These are phyloP conservation scores for Leptinotarsa lineolata DNA, from an alignment of 1,140 invertebrate species.

Conservation along the genomic window DNA sequence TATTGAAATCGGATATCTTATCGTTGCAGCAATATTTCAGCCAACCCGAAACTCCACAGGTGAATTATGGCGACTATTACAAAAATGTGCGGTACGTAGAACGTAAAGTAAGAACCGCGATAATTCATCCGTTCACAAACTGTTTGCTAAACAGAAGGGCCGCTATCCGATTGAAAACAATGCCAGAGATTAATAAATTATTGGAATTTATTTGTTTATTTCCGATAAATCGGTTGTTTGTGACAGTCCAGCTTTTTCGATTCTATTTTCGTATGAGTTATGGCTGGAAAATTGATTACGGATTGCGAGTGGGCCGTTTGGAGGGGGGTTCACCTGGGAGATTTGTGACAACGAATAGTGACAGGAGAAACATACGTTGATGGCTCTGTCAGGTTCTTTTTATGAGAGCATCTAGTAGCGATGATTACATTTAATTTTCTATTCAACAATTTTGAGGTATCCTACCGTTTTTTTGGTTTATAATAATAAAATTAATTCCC, in stretches of 20 bases:
- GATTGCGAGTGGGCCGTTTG: background rate
- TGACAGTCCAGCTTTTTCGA: conserved; percentile 18
- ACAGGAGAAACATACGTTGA: background rate
- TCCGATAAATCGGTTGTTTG: conserved; percentile 14
- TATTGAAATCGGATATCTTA: conserved; percentile 24
- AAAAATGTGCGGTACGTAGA: conserved; percentile 13
- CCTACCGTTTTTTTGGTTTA: too few relatives aligned
- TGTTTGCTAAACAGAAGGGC: conserved; percentile 2
- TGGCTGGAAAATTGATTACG: conserved; percentile 4
- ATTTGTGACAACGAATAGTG: background rate
- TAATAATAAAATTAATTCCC: too few relatives aligned
- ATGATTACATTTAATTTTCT: too few relatives aligned
- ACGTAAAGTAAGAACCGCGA: conserved; percentile 1
- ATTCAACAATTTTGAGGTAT: too few relatives aligned
- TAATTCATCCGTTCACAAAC: conserved; percentile 8
- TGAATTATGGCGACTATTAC: conserved; percentile 9
- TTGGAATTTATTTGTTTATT: conserved; percentile 21
- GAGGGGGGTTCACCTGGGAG: background rate
- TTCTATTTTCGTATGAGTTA: conserved; percentile 3
- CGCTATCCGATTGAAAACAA: conserved; percentile 9
- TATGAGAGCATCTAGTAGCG: too few relatives aligned
- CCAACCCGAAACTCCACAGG: conserved; percentile 17
- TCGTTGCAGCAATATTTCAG: conserved; percentile 15
- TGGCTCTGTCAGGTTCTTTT: too few relatives aligned
- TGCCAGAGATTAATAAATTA: conserved; percentile 20